phyloP scores from a whole-genome alignment of 2,797 vertebrate species.

The Varecia variegata region DNA sequence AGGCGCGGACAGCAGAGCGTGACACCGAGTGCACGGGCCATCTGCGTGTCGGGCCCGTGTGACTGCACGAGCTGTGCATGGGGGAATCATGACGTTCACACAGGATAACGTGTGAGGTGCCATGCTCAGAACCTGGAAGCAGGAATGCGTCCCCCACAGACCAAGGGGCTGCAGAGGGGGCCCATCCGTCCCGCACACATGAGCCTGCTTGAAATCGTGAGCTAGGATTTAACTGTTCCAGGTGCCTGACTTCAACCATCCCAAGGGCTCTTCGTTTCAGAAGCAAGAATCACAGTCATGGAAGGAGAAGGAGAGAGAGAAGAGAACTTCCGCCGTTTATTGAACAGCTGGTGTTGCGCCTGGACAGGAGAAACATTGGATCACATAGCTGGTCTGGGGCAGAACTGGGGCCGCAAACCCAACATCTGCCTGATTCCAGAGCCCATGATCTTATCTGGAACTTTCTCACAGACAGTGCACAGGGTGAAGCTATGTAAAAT shows the following conservation, averaged over 20 bases:
- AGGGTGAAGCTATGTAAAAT: rapidly evolving
- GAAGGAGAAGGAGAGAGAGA: not conserved
- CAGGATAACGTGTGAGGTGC: rapidly evolving
- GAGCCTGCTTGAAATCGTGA: not conserved
- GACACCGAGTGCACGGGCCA: rapidly evolving
- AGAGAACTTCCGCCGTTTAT: rapidly evolving
- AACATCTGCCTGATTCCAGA: not conserved
- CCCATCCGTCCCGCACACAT: rapidly evolving
- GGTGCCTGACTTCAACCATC: rapidly evolving
- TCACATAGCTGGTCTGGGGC: not conserved
- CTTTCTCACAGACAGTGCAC: rapidly evolving
- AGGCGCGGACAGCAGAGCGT: rapidly evolving
- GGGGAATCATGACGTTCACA: rapidly evolving
- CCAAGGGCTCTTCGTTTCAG: too few species aligned
- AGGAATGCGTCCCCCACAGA: not conserved
- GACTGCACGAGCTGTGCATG: rapidly evolving
- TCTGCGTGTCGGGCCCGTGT: rapidly evolving
- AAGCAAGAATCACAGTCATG: too few species aligned
- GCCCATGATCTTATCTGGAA: rapidly evolving
- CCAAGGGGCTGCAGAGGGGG: not conserved
- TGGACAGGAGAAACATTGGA: too few species aligned
- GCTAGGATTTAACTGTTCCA: too few species aligned
- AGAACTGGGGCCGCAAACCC: not conserved
- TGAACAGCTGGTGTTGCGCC: rapidly evolving
- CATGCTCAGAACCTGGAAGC: rapidly evolving